These are phyloP conservation scores for Drosophila paucipuncta DNA, from an alignment of 2,888 invertebrate genomes.

Conservation along the genomic window DNA sequence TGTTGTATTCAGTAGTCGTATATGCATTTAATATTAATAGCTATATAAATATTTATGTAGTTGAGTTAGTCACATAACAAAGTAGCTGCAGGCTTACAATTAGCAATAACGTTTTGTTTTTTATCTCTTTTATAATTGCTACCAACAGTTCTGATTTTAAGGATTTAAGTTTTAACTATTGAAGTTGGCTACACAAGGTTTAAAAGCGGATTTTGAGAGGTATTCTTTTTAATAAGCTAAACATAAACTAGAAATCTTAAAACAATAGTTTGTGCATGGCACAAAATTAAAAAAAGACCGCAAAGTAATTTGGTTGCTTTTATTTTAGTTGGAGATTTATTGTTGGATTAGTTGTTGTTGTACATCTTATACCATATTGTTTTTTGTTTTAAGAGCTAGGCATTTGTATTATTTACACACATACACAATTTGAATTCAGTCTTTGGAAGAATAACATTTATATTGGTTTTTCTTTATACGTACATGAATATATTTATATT, in stretches of 20 bases:
- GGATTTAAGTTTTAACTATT: conserved; percentile 23
- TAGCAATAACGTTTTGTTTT: conserved; percentile 41
- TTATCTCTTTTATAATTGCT: conserved; percentile 25
- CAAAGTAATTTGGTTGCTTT: conserved; percentile 1
- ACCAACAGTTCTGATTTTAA: conserved; percentile 33
- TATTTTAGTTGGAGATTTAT: conserved; percentile 5
- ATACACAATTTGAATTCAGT: conserved; percentile 83
- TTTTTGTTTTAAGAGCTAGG: conserved; percentile 29
- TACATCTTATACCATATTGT: conserved; percentile 36
- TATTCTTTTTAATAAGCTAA: background rate
- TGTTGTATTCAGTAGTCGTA: conserved; percentile 25
- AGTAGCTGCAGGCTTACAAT: conserved; percentile 60
- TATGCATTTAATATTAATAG: conserved; percentile 59
- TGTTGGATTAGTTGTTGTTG: conserved; percentile 23
- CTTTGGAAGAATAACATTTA: conserved; percentile 84
- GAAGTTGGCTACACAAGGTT: conserved; percentile 40
- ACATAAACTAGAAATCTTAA: conserved; percentile 6
- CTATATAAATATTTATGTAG: conserved; percentile 70
- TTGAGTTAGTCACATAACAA: conserved; percentile 78
- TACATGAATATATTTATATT: conserved; percentile 25
- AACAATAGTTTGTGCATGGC: background rate
- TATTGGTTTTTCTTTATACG: conserved; percentile 52
- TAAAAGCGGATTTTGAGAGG: conserved; percentile 14
- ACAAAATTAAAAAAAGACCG: background rate
- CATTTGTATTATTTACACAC: conserved; percentile 74